Base-by-base conservation (phyloP, 2,113 vertebrate genomes). In the Oplegnathus fasciatus region DNA sequence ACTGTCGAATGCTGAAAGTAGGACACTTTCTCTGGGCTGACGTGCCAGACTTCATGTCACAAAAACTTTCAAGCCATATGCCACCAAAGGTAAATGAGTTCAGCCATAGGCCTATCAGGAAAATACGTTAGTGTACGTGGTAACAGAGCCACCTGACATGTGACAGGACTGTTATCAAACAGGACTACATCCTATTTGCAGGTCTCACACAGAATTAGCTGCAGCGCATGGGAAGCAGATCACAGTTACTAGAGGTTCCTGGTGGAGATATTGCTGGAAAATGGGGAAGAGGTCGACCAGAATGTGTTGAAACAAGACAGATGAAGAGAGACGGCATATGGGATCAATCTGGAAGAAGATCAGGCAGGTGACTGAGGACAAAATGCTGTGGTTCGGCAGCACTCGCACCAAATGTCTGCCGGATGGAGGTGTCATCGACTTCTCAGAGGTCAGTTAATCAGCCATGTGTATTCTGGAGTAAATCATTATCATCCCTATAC, bases 341-440 rank as follows among this genome's bases (percentile, higher is more conserved):
- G 87, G 54, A 60, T 81, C 92, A 9, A 9, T 93, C 13, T 91
- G 92, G 92, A 93, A 83, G 77, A 93, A 88, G 90, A 75, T 94
- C 75, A 76, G 82, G 28, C 83, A 83, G 67, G 80, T 75, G 30
- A 81, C 86, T 11, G 83, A 77, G 50, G 42, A 44, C 75, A 91
- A 69, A 83, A 88, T 82, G 83, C 34, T 57, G 34, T 75, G 88
- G 83, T 55, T 85, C 61, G 50, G 80, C 48, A 32, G 68, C 52
- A 10, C 5, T 37, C 75, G 61, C 55, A 55, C 15, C 68, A 88
- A 73, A 87, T 32, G 87, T 82, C 40, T 85, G 70, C 72, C 28
- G 6, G 40, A 78, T 6, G 78, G 72, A 73, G 75, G 57, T 0
- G 71, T 20, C 67, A 40, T 69, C 82, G 75, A 17, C 18, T 9